Base-by-base conservation (phyloP, 2,888 invertebrate species). In the Drosophila paramelanica region DNA sequence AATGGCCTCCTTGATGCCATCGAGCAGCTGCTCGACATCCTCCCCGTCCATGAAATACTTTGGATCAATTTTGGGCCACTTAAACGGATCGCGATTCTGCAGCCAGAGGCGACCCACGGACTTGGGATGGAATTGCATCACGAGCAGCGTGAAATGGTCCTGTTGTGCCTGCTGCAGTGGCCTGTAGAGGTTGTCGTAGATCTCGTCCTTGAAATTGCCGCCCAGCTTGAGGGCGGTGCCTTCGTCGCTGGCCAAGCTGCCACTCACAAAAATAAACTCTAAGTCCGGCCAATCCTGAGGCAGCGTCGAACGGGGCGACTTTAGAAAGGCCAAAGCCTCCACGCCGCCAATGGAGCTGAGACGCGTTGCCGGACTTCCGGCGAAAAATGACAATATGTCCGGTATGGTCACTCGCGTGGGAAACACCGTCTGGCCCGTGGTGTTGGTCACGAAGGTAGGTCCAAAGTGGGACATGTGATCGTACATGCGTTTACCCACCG, bases 111-210 rank as follows among this genome's bases (percentile, higher is more conserved):
- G 93, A 0, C 97, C 97, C 20, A 93, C 93, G 13, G 97, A 97
- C 89, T 95, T 94, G 0, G 97, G 97, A 88, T 96, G 94, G 52
- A 96, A 93, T 31, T 96, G 92, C 93, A 96, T 95, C 0, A 96
- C 94, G 57, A 96, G 93, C 13, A 95, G 91, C 45, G 93, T 94
- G 93, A 94, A 95, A n/a, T 93, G 94, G 93, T 93, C 95, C 57
- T 76, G 76, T 92, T 82, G 0, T 49, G n/a, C 1, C 94, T 91
- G 11, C 17, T 91, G 91, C 17, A 96, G 87, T 0, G 93, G 92
- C 53, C 93, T 93, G 89, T 94, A 95, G 11, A 95, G 93, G 41
- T 90, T 90, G 23, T 94, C 86, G 81, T 94, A 95, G 17, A 94
- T 92, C 33, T 93, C 91, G 1, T 94, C 93, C 14, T 93, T 92